These are phyloP conservation scores for Heliconius hermathena DNA, from an alignment of 1,140 invertebrate species.

Conservation along the genomic window DNA sequence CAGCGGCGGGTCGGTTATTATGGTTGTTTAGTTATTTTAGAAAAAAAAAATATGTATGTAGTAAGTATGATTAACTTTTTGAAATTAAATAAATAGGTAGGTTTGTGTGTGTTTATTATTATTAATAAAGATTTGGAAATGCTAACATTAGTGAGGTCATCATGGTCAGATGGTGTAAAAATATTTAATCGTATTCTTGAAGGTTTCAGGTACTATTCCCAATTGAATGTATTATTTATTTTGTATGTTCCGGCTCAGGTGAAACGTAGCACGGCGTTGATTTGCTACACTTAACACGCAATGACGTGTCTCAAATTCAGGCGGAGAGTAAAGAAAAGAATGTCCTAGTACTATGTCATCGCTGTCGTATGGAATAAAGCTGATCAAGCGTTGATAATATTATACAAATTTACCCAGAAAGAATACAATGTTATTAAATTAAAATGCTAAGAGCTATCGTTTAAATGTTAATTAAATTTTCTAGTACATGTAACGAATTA, in stretches of 20 bases:
- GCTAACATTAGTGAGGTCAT: neutral
- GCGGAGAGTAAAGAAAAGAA: too few species aligned
- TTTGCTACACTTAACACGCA: too few species aligned
- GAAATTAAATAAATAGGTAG: neutral
- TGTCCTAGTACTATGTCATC: too few species aligned
- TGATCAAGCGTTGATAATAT: neutral
- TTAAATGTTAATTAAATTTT: neutral
- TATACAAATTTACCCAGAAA: neutral
- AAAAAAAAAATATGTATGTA: neutral
- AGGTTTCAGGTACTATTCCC: too few species aligned
- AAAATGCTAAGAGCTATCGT: neutral
- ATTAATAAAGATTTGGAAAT: neutral
- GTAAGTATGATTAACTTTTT: neutral
- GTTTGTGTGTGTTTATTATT: neutral
- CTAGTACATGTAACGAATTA: neutral
- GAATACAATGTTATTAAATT: neutral
- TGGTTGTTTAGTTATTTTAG: neutral
- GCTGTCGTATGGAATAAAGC: too few species aligned
- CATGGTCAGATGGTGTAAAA: too few species aligned
- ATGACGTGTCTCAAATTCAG: too few species aligned
- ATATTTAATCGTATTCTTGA: too few species aligned
- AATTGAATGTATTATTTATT: too few species aligned
- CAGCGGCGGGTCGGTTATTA: constrained; percentile 19
- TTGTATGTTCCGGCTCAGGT: too few species aligned
- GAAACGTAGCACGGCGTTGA: too few species aligned